Percentiles rank a stretch among this genome's conserved stretches.
phyloP scores from a whole-genome alignment of 2,113 vertebrate genomes.

The Danionella cerebrum region DNA sequence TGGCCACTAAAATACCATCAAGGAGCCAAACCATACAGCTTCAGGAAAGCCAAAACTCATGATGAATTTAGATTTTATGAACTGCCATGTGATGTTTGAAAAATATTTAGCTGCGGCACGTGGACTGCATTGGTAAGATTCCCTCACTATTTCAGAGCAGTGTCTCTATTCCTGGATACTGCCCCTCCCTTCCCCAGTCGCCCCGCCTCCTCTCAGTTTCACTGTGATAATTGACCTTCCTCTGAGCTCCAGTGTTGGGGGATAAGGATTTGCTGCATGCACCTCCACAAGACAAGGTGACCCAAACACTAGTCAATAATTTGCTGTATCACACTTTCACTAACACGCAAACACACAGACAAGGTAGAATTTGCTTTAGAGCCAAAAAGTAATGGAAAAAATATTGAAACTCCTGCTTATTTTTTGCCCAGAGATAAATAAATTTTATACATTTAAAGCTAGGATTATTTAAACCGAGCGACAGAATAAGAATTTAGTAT shows the following conservation, averaged over 20 bases:
- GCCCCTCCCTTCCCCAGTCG: neutral
- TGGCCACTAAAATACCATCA: neutral
- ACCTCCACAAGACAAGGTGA: conserved; percentile 43
- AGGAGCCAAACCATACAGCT: too few relatives aligned
- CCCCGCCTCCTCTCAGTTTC: conserved; percentile 11
- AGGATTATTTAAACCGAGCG: too few relatives aligned
- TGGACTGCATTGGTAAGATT: too few relatives aligned
- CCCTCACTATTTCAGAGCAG: neutral
- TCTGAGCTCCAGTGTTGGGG: conserved; percentile 26
- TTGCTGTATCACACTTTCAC: neutral
- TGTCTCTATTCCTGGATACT: neutral
- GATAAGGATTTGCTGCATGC: conserved; percentile 24
- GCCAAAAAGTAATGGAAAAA: too few relatives aligned
- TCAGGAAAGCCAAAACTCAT: too few relatives aligned
- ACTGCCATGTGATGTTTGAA: neutral
- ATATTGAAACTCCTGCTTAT: too few relatives aligned
- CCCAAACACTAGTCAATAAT: conserved; percentile 20
- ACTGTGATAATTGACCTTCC: conserved; percentile 43
- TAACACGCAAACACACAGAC: neutral
- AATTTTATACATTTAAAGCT: too few relatives aligned
- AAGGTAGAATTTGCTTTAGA: neutral
- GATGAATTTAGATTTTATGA: too few relatives aligned
- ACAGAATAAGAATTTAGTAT: too few relatives aligned
- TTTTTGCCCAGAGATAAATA: too few relatives aligned
- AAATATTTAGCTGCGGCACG: too few relatives aligned